Conservation (phyloP, 2,797 vertebrate species). For the Lepidocolaptes lacrymiger region DNA sequence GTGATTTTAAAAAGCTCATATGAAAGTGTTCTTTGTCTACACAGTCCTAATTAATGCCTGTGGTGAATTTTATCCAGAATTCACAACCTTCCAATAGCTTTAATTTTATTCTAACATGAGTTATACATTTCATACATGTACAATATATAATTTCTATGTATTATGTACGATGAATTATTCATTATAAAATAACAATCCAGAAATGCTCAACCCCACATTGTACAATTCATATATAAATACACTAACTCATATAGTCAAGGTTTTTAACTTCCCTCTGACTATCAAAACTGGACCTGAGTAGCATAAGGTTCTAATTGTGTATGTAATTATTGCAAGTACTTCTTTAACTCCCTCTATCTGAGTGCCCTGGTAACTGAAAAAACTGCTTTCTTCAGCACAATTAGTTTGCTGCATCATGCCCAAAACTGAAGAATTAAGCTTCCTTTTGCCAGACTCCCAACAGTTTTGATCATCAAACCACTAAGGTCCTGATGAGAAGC, state of each 20-base stretch:
- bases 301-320: background rate
- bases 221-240: background rate
- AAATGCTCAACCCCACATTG: background rate
- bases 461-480: background rate
- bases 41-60: background rate
- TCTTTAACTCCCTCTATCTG: background rate
- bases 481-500: background rate
- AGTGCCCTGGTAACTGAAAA: background rate
- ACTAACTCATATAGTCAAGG: background rate
- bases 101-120: background rate
- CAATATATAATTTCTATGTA: background rate
- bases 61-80: background rate
- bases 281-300: slow-evolving; percentile 8
- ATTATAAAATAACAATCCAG: background rate
- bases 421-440: background rate
- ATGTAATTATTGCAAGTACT: background rate
- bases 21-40: background rate
- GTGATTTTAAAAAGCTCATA: background rate
- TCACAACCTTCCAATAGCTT: background rate
- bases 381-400: background rate
- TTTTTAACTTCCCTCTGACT: background rate
- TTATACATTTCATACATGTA: background rate
- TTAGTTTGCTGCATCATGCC: background rate
- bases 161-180: background rate
- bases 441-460: background rate